These are phyloP conservation scores for Spisula solida DNA, from an alignment of 2,888 invertebrate species.

Conservation along the genomic window DNA sequence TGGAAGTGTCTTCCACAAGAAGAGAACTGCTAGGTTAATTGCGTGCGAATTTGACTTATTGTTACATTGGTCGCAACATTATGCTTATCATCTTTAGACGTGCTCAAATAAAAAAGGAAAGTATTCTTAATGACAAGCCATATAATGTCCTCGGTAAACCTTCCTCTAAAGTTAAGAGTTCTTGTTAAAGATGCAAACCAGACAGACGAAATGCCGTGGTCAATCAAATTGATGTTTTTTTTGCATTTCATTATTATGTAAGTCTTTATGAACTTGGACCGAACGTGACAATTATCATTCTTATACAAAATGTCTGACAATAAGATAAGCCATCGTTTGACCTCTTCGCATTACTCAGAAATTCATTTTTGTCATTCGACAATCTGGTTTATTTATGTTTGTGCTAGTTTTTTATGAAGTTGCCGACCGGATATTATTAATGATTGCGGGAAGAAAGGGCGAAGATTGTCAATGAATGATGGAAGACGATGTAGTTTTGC, in stretches of 20 bases:
- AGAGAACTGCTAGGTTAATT: no score
- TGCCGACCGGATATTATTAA: constrained; percentile 5
- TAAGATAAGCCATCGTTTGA: not conserved
- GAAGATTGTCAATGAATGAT: not conserved
- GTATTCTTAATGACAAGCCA: no score
- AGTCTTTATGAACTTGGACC: not conserved
- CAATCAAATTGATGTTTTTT: not conserved
- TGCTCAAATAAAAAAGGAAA: no score
- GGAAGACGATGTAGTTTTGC: not conserved
- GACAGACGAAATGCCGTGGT: not conserved
- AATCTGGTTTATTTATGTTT: constrained; percentile 9
- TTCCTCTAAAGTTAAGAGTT: no score
- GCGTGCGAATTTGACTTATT: no score
- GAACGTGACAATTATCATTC: not conserved
- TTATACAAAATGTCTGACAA: constrained; percentile 1
- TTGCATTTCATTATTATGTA: not conserved
- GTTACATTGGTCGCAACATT: no score
- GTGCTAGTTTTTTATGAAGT: not conserved
- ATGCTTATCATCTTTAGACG: no score
- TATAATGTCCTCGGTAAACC: no score
- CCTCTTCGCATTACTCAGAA: not conserved
- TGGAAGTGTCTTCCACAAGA: no score
- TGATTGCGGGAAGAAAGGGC: constrained; percentile 4
- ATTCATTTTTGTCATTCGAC: constrained; percentile 23
- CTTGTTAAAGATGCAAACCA: no score